These are phyloP conservation scores for Harlomillsia oculata DNA, from an alignment of 1,140 invertebrate species.

Conservation along the genomic window DNA sequence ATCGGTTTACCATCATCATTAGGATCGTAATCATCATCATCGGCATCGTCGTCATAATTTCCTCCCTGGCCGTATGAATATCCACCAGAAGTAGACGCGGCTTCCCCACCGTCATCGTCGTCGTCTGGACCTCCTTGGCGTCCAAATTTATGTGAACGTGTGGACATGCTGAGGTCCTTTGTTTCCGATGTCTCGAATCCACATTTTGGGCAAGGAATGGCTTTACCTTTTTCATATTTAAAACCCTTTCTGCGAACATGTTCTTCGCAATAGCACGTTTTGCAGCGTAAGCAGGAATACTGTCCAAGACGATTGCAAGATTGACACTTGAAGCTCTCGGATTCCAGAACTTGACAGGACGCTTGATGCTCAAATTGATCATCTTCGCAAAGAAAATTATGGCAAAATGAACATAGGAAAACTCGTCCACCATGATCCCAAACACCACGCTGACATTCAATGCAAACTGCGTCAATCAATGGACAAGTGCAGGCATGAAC, in stretches of 20 bases:
- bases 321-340: conserved; percentile 85
- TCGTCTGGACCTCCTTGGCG: conserved; percentile 58
- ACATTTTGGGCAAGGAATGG: conserved; percentile 91
- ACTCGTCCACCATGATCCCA: conserved; percentile 91
- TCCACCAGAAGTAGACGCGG: conserved; percentile 39
- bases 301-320: conserved; percentile 41
- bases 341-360: conserved; percentile 86
- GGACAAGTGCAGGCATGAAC: conserved; percentile 88
- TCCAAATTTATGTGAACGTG: conserved; percentile 70
- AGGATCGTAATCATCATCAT: conserved; percentile 36
- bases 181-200: conserved; percentile 80
- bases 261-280: conserved; percentile 93
- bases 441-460: conserved; percentile 81
- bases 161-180: conserved; percentile 91
- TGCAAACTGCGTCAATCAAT: conserved; percentile 72
- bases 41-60: conserved; percentile 34
- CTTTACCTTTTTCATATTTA: conserved; percentile 79
- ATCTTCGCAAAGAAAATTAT: conserved; percentile 86
- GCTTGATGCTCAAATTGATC: conserved; percentile 98
- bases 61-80: conserved; percentile 27
- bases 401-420: conserved; percentile 85
- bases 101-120: conserved; percentile 44
- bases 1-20: conserved; percentile 29
- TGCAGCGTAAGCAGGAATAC: conserved; percentile 88
- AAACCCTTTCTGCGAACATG: conserved; percentile 86